Evolutionary conservation across 1,140 invertebrate genomes (phyloP), one percentile per base, ranked within the genome.

Genomic region (Thrips palmi): DNA sequence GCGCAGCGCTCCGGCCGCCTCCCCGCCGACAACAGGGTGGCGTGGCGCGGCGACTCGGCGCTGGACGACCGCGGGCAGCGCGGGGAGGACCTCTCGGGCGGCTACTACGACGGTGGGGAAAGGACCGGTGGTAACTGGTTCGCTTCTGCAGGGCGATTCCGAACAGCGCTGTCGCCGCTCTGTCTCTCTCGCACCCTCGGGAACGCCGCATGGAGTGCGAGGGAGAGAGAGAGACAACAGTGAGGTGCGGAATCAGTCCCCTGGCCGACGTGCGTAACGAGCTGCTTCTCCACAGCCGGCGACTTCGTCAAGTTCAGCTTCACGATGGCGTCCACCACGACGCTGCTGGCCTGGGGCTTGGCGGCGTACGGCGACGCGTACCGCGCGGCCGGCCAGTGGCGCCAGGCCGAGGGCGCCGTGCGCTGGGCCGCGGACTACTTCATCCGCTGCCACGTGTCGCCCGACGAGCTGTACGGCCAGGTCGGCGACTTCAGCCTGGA

Each of bases 271-370:
- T 40, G 6, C 4, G n/a, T 37, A 17, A 14, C 10, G 29, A 14
- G 12, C 41, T 42, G 44, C 19, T 43, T 53, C 55, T 40, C n/a
- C n/a, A n/a, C 45, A 74, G 71, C 69, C 39, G 69, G 67, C 15
- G 71, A 75, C 47, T 66, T 63, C 44, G 68, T 76, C 0, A 76
- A 76, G 50, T 74, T 74, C 43, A 64, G 65, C 0, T 71, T 73
- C 39, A 70, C 71, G 2, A 70, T 72, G 64, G 70, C 70, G 0
- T 62, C 55, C 20, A 60, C 65, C 0, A 68, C 62, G 1, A 73
- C 69, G 0, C 38, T 72, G 3, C 44, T 74, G 14, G 59, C 67
- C 0, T 74, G 71, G 71, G 68, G 71, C 5, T 48, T 65, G 2
- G 46, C 71, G 3, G 64, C 62, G 11, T 71, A 63, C 52, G 52